Evolutionary conservation across 2,113 vertebrate species (phyloP), one percentile per base, ranked within the genome.

Genomic region (Australoheros scitulus): DNA sequence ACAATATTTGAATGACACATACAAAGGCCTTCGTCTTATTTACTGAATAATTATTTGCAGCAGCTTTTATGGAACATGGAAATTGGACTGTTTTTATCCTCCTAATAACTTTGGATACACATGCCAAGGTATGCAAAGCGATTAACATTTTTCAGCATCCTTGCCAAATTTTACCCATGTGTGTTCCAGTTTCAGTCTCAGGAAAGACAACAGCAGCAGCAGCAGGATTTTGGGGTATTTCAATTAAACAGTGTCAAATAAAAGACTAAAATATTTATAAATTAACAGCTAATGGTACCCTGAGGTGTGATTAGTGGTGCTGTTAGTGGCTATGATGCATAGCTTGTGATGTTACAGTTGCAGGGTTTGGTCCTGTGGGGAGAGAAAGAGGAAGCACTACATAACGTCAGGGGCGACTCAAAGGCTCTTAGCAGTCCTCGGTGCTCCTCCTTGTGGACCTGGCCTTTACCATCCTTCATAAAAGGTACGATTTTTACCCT

Each of bases 21-120:
- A 78, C 55, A 84, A 68, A 77, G 18, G 34, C 50, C 15, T 57
- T 52, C 3, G 13, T 68, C 41, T 76, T 85, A 34, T 80, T 84
- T 80, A 61, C 60, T 38, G 61, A 82, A 15, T 47, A 87, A 77
- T 84, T 29, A 36, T 8, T 61, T 64, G 59, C 70, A 9, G 15
- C 10, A 9, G 50, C 22, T 52, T 72, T 72, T 72, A 47, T 32
- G 3, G 6, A 59, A 55, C 20, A 20, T 50, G 34, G 32, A 38
- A 56, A 81, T 24, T 7, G 52, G 36, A 55, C 15, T 10, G n/a
- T 0, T 77, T 60, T 43, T 1, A 58, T 55, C 34, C 70, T 5
- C 22, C 43, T 64, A 56, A 81, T 80, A 34, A 72, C 68, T 72
- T 72, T 72, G 47, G 18, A 72, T 14, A 7, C 34, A 34, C 6